Evolutionary conservation across 2,888 invertebrate species (phyloP), one percentile per base, ranked within the genome.

Genomic region (Dryobotodes eremita): DNA sequence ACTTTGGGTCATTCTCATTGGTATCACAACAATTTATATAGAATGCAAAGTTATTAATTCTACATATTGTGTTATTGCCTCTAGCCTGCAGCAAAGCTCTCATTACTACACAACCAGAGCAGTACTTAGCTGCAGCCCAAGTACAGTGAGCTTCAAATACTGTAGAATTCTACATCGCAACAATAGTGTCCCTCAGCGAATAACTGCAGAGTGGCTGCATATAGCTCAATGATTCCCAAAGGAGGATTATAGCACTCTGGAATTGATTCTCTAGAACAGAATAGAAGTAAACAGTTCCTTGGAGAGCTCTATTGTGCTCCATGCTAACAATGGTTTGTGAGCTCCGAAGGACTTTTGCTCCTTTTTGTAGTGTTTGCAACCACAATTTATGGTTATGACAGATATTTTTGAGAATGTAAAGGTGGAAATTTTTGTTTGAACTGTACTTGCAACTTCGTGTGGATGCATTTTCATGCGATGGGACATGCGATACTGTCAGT

Each of bases 181-280:
- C 88, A 87, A 89, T 87, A 86, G 76, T 70, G 82, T 85, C 87
- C 90, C 88, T 85, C 59, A 50, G 88, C 36, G 88, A 71, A 71
- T 84, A 86, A 84, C 83, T 84, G 80, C 79, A 74, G 80, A 85
- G 83, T 89, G 79, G 86, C 82, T 85, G 83, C 85, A 85, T 85
- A 84, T 86, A 90, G 88, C 88, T 86, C 89, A 88, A 90, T 84
- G 86, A 88, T 88, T 89, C 93, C 91, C 89, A 84, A 85, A 83
- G 89, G 91, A 89, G 90, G 90, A 91, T 90, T 89, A 90, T 80
- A 82, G 84, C 79, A 86, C 81, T 81, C 83, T 89, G 73, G 89
- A 93, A 93, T 93, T 92, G 92, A 92, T 92, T 92, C 86, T 86
- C 86, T 83, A 88, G 90, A 87, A 87, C 86, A 90, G 89, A 90